Percentiles rank a stretch among this genome's conserved stretches.
Conservation (phyloP, 2,797 vertebrate species). For the Phylloscopus collybita region DNA sequence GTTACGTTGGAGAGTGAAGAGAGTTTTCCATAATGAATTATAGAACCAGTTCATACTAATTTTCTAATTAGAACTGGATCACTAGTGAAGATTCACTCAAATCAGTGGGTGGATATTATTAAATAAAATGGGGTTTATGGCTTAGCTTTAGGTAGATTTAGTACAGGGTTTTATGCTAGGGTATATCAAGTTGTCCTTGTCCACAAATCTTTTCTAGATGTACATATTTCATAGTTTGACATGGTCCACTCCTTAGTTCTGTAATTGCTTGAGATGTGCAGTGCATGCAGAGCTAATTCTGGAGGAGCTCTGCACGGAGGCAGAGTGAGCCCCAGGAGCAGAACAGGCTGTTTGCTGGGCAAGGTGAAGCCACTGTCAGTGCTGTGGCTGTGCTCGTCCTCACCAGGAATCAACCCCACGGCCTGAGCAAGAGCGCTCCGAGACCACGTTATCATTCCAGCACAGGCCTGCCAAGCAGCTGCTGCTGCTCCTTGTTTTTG, state of each 20-base stretch:
- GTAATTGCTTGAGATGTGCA: not conserved
- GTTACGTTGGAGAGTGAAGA: not conserved
- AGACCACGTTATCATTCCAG: not conserved
- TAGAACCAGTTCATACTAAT: not conserved
- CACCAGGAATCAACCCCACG: not conserved
- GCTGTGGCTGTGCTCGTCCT: not conserved
- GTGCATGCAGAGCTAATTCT: not conserved
- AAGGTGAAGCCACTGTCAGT: not conserved
- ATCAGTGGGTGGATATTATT: not conserved
- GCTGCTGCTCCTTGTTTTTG: conserved; percentile 22
- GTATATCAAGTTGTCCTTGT: not conserved
- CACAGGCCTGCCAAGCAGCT: conserved; percentile 53
- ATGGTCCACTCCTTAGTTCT: fast-evolving
- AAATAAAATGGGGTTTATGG: not conserved
- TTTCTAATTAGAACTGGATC: not conserved
- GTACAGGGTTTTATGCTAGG: not conserved
- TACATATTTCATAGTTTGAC: not conserved
- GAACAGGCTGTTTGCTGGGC: not conserved
- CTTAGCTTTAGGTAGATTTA: not conserved
- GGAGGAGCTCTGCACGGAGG: not conserved
- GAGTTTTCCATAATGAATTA: not conserved
- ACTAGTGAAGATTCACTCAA: not conserved
- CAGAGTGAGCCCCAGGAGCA: not conserved
- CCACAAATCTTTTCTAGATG: not conserved
- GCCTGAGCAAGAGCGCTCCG: not conserved